Evolutionary conservation across 2,113 vertebrate genomes (phyloP), one percentile per base, ranked within the genome.

Genomic region (Sylvietta virens): DNA sequence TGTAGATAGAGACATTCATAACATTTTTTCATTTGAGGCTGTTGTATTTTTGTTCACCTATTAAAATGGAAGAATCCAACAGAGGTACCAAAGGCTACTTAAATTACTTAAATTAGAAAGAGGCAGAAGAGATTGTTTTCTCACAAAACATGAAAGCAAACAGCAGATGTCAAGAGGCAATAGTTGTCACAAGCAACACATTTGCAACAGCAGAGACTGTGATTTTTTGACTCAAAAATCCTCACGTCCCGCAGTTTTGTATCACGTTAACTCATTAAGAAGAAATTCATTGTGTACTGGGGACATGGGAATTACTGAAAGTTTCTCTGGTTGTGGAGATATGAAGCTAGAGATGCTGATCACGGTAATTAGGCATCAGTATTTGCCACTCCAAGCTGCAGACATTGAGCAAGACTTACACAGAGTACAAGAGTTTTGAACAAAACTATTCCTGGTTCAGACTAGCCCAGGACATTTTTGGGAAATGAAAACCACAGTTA

Each of bases 341-440:
- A n/a, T 56, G 65, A 86, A 40, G 26, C 15, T 33, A 24, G 24
- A 69, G 60, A 78, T 28, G 54, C 12, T 39, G 16, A 40, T 21
- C 20, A 24, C 15, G 42, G 26, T 24, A 10, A 39, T 82, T 47
- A 60, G 27, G 15, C 24, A 76, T 20, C 15, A 33, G 6, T 9
- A 35, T 37, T 74, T 83, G 4, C 14, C 16, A 9, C 27, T 83
- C 21, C 9, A 14, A 18, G 22, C 21, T 39, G 15, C 53, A 81
- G 35, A 37, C 19, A 23, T 1, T 35, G 1, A 2, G 5, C 16
- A 24, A 66, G 21, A 15, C 15, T 47, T 50, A 13, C 3, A 4
- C 3, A 47, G 8, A 31, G 7, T 9, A 9, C 22, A 21, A 18
- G 13, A 53, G 6, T 12, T 64, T 54, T 31, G 22, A 64, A 27